A percentile compares a stretch with the other conserved stretches of the same genome.
Conservation (phyloP, 92 coral and sea anemone genomes). For the Montipora capitata region DNA sequence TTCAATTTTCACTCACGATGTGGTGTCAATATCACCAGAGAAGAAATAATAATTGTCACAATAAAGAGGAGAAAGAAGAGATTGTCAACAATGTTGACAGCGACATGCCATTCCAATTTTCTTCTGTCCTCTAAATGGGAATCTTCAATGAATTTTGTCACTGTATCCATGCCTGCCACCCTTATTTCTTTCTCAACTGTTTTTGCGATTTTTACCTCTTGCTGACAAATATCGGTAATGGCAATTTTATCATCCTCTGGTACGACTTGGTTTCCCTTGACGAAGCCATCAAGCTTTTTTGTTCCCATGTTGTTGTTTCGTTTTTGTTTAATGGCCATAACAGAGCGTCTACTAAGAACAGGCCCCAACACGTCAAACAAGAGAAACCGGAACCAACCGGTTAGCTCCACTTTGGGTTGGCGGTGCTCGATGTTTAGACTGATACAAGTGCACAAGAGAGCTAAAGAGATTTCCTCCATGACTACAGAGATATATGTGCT, state of each 20-base stretch:
- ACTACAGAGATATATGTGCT: slow-evolving; percentile 97
- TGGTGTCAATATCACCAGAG: slow-evolving; percentile 48
- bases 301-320: not conserved
- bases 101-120: slow-evolving; percentile 89
- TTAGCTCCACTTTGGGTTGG: slow-evolving; percentile 88
- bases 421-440: slow-evolving; percentile 85
- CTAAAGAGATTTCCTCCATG: slow-evolving; percentile 85
- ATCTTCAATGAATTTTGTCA: slow-evolving; percentile 55
- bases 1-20: not conserved
- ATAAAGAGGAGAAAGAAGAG: slow-evolving; percentile 85
- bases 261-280: slow-evolving; percentile 31
- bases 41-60: slow-evolving; percentile 74
- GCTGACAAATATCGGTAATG: not conserved
- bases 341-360: slow-evolving; percentile 53
- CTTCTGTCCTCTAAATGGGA: slow-evolving; percentile 47
- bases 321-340: slow-evolving; percentile 21
- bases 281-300: not conserved
- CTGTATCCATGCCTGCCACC: slow-evolving; percentile 56
- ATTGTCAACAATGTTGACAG: slow-evolving; percentile 81
- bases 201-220: slow-evolving; percentile 5
- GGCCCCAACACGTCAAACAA: slow-evolving; percentile 86
- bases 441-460: slow-evolving; percentile 87
- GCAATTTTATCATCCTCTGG: slow-evolving; percentile 21
- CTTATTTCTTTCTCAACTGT: slow-evolving; percentile 31
- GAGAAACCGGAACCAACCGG: slow-evolving; percentile 79